These are phyloP conservation scores for Drosophila neutralis DNA, from an alignment of 2,888 invertebrate genomes.

Conservation along the genomic window DNA sequence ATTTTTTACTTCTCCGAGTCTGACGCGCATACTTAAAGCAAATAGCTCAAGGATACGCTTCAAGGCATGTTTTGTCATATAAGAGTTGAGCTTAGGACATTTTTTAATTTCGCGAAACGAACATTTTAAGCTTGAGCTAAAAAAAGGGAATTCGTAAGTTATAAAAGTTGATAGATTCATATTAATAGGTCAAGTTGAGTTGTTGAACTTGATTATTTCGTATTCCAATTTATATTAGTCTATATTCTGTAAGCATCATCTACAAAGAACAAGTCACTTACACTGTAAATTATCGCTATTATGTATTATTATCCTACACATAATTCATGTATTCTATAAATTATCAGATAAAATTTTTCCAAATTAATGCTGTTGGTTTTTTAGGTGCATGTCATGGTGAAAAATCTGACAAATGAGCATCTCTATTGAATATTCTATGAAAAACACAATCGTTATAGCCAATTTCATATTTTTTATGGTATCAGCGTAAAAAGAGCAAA, in stretches of 20 bases:
- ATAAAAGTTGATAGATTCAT: not conserved
- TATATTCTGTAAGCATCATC: not conserved
- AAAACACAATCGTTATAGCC: not conserved
- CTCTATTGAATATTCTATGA: not conserved
- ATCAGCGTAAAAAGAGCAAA: conserved; percentile 14
- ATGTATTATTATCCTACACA: not conserved
- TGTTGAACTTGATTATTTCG: not conserved
- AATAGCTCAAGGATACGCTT: conserved; percentile 59
- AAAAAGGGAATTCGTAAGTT: too few relatives aligned
- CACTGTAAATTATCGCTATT: not conserved
- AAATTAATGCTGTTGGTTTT: not conserved
- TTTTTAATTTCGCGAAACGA: not conserved
- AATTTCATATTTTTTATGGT: not conserved
- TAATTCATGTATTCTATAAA: not conserved
- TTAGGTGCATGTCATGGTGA: not conserved
- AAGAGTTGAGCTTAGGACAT: conserved; percentile 20
- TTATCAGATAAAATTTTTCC: not conserved
- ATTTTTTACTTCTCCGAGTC: not conserved
- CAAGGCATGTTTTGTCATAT: conserved; percentile 33
- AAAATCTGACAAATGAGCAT: not conserved
- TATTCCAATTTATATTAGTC: not conserved
- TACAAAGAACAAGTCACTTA: not conserved
- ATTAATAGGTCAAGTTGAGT: not conserved
- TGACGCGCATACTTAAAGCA: conserved; percentile 12
- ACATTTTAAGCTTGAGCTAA: not conserved